Evolutionary conservation across 37 sponge, comb jelly and placozoan genomes (phyloP).

Genomic region (Ianthella basta): DNA sequence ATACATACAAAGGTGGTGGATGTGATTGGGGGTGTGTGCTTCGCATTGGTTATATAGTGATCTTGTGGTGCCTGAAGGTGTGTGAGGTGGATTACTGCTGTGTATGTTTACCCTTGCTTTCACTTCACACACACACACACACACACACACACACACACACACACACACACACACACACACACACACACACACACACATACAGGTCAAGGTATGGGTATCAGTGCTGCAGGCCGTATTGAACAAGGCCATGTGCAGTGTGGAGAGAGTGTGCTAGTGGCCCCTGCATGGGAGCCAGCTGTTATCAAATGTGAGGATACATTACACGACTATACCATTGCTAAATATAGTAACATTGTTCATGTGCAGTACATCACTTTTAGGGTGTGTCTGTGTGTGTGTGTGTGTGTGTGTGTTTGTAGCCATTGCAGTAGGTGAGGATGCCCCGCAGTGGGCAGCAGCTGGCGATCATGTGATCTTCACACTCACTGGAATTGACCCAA

Average conservation of each 20-base stretch:
- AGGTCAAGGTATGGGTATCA: slow-evolving; percentile 76
- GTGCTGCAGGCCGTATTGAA: slow-evolving; percentile 71
- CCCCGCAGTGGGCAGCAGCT: slow-evolving; percentile 72
- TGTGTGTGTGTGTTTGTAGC: slow-evolving; percentile 38
- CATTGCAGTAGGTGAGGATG: slow-evolving; percentile 47
- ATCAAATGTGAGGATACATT: slow-evolving; percentile 64
- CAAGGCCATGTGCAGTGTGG: slow-evolving; percentile 78
- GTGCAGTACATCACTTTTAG: no score
- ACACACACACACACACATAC: background rate
- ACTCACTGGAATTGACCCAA: slow-evolving; percentile 68
- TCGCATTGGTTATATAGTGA: background rate
- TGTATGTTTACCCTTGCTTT: no score
- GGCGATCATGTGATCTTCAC: slow-evolving; percentile 81
- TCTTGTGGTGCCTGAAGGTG: background rate
- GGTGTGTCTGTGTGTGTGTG: background rate
- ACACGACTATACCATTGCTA: slow-evolving; percentile 13
- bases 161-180: background rate
- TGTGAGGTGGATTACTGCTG: background rate
- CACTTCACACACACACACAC: slow-evolving; percentile 32
- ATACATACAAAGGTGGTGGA: background rate
- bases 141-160: background rate
- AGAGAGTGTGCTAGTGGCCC: slow-evolving; percentile 57
- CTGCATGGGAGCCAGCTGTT: slow-evolving; percentile 61
- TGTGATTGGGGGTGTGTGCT: background rate
- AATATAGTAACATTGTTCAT: background rate